These are phyloP conservation scores for Eupithecia centaureata DNA, from an alignment of 2,888 invertebrate species.

Conservation along the genomic window DNA sequence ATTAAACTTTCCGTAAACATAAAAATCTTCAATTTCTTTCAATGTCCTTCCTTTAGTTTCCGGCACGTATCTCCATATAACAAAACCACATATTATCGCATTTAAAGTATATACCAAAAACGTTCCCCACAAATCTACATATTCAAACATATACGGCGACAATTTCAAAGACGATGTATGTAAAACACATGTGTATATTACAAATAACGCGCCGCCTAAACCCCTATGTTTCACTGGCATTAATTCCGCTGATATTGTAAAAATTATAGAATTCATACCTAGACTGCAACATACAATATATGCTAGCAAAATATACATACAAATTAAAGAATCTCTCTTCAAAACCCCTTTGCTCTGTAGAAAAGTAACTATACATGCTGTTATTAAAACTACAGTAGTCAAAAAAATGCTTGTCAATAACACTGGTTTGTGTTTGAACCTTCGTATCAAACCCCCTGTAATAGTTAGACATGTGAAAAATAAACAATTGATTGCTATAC, in stretches of 20 bases:
- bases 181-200: conserved; percentile 34
- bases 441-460: conserved; percentile 26
- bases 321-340: conserved; percentile 30
- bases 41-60: conserved; percentile 40
- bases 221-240: conserved; percentile 45
- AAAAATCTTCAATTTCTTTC: conserved; percentile 42
- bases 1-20: conserved; percentile 33
- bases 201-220: conserved; percentile 38
- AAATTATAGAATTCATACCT: conserved; percentile 30
- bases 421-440: conserved; percentile 34
- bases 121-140: conserved; percentile 38
- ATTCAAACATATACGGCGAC: conserved; percentile 40
- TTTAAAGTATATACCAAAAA: conserved; percentile 37
- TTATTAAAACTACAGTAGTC: conserved; percentile 23
- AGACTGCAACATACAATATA: conserved; percentile 32
- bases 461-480: conserved; percentile 24
- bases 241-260: conserved; percentile 34
- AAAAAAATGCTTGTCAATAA: conserved; percentile 27
- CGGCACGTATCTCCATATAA: conserved; percentile 41
- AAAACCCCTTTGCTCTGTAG: conserved; percentile 30
- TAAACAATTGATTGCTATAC: conserved; percentile 28
- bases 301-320: conserved; percentile 35
- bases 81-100: conserved; percentile 21
- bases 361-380: conserved; percentile 22
- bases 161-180: conserved; percentile 39